A percentile compares a stretch with the other conserved stretches of the same genome.
phyloP scores from a whole-genome alignment of 2,113 vertebrate genomes.

The Cheirogaleus medius region DNA sequence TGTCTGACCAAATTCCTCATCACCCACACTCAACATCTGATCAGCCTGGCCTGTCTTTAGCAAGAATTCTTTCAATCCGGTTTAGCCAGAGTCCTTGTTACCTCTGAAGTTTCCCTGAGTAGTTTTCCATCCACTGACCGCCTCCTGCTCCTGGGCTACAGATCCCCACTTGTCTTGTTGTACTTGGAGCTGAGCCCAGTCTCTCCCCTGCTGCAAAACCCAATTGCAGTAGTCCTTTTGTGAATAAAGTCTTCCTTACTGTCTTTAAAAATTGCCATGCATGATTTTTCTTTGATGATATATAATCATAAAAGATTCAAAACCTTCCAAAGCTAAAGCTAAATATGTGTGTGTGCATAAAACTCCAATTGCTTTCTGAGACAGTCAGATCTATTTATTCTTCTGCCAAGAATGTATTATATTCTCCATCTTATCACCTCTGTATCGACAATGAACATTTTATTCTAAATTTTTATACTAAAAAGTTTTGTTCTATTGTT shows the following conservation, averaged over 20 bases:
- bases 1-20: not conserved
- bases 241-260: not conserved
- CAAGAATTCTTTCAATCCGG: not conserved
- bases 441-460: not conserved
- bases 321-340: not conserved
- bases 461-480: not conserved
- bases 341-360: not conserved
- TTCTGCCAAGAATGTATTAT: not conserved
- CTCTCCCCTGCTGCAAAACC: not conserved
- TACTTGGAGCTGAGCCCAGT: not conserved
- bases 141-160: not conserved
- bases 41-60: not conserved
- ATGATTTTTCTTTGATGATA: not conserved
- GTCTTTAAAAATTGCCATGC: not conserved
- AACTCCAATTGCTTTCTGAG: not conserved
- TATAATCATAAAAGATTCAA: not conserved
- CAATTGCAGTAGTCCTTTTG: not conserved
- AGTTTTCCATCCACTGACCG: too few relatives aligned
- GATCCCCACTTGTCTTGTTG: not conserved
- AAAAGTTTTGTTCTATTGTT: not conserved
- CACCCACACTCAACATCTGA: not conserved
- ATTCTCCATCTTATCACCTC: not conserved
- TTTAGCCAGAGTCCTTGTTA: not conserved
- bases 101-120: not conserved
- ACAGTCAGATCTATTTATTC: not conserved